A percentile compares a stretch with the other conserved stretches of the same genome.
Conservation (phyloP, 1,140 invertebrate genomes). For the Oedothorax gibbosus region DNA sequence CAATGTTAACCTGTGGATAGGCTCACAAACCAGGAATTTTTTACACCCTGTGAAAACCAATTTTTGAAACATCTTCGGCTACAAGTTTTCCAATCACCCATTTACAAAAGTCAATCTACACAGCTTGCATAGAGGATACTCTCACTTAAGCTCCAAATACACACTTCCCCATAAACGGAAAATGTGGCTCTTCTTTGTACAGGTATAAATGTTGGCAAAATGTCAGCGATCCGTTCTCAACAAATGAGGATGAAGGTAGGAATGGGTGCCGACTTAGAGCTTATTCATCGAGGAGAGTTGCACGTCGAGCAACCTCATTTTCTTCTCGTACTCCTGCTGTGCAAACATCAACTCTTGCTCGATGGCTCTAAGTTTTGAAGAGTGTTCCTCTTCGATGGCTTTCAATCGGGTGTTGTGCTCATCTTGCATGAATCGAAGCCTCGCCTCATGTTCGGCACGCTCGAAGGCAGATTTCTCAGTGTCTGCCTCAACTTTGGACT, state of each 20-base stretch:
- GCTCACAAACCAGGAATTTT: too few relatives aligned
- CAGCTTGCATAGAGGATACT: too few relatives aligned
- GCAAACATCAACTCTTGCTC: conserved; percentile 58
- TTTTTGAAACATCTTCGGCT: too few relatives aligned
- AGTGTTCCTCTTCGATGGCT: conserved; percentile 52
- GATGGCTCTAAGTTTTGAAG: conserved; percentile 44
- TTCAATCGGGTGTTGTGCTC: conserved; percentile 51
- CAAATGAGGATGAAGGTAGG: not conserved
- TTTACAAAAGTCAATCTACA: too few relatives aligned
- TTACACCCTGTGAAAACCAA: too few relatives aligned
- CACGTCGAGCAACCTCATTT: conserved; percentile 55
- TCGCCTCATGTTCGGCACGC: conserved; percentile 43
- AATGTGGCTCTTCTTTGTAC: conserved; percentile 27
- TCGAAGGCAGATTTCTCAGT: conserved; percentile 46
- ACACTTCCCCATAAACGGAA: conserved; percentile 46
- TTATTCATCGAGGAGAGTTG: conserved; percentile 54
- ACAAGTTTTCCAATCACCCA: too few relatives aligned
- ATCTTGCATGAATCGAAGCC: conserved; percentile 48
- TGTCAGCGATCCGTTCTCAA: conserved; percentile 17
- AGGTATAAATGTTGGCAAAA: conserved; percentile 47
- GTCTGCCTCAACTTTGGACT: conserved; percentile 49
- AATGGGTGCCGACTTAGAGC: conserved; percentile 1
- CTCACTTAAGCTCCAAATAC: conserved; percentile 54
- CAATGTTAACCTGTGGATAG: too few relatives aligned
- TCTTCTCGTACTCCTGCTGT: conserved; percentile 54